Evolutionary conservation across 2,797 vertebrate genomes (phyloP), one percentile per base, ranked within the genome.

Genomic region (Brachyalestes nurse): DNA sequence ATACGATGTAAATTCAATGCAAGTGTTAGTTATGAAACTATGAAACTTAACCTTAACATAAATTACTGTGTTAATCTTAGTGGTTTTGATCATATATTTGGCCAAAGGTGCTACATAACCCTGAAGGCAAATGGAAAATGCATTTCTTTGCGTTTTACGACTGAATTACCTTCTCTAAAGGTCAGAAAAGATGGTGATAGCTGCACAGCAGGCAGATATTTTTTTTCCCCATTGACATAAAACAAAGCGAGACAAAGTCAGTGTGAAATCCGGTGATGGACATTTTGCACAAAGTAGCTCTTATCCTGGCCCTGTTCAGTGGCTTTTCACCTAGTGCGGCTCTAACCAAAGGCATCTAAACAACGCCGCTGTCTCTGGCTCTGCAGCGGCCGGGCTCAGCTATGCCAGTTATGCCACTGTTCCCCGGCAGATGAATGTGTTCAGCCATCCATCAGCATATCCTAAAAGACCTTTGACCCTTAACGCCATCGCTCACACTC

Each of bases 401-500:
- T 85, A 70, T 78, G 84, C 87, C 60, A 21, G 86, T 69, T 84
- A 89, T 86, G 87, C 88, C 82, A 74, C 78, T 81, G 55, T 75
- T 86, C 86, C 86, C 87, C 79, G 74, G 38, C 77, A 84, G 86
- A 83, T 88, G 81, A 85, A 83, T 79, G 72, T 77, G 79, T 85
- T 80, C 80, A 82, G 77, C 83, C 88, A 89, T 78, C 84, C 86
- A 64, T 90, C 79, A 87, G 5, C 38, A 76, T 62, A 82, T 86
- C 81, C 72, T 10, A 70, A 53, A 66, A 80, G 58, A 88, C 87
- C 89, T 88, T 77, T 87, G 87, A 90, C 89, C 90, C 89, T 76
- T 84, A 19, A 73, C 75, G 78, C 85, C 81, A 80, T 83, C 16
- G 67, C 49, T 67, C 53, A 81, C 83, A 66, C 80, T 70, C 87